Evolutionary conservation across 2,888 invertebrate genomes (phyloP), one percentile per base, ranked within the genome.

Genomic region (Elegia similella): DNA sequence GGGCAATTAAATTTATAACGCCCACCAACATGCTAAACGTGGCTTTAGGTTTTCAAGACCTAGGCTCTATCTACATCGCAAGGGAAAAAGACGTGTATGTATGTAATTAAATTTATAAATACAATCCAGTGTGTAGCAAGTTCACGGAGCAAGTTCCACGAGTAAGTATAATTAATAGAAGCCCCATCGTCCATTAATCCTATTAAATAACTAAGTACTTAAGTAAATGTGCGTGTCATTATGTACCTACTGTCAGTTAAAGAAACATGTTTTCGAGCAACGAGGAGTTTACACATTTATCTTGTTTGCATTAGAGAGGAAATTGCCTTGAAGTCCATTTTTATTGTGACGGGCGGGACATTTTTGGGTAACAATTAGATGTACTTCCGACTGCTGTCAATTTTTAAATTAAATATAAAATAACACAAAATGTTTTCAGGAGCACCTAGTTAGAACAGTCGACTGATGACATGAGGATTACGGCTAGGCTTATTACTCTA

Each of bases 91-190:
- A n/a, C n/a, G n/a, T n/a, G n/a, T 32, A 32, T 6, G 32, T 32
- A 32, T 7, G 2, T 38, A 38, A 2, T 38, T 38, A 38, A n/a
- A 2, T 10, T 38, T 38, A 38, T 38, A 38, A 38, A 38, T 38
- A 38, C 10, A 57, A 15, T 60, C 52, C 44, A 38, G 15, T 56
- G 17, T 23, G 48, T 54, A 38, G 23, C 23, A 23, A 50, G 30
- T 56, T 38, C 23, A n/a, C n/a, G n/a, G n/a, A 56, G 34, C 17
- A 8, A 50, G 30, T 56, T 38, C 23, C 42, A 57, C 53, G 30
- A 30, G 42, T 57, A 38, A 47, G 44, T 34, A 15, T 50, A 53
- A 57, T 54, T 55, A 52, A 32, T 58, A 47, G 48, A 48, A 48
- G 30, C 8, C 30, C 30, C 6, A 32, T 8, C 7, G n/a, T 48